Percentiles rank a stretch among this genome's conserved stretches.
Conservation (phyloP, 1,140 invertebrate genomes). For the Magallana ariakensis region DNA sequence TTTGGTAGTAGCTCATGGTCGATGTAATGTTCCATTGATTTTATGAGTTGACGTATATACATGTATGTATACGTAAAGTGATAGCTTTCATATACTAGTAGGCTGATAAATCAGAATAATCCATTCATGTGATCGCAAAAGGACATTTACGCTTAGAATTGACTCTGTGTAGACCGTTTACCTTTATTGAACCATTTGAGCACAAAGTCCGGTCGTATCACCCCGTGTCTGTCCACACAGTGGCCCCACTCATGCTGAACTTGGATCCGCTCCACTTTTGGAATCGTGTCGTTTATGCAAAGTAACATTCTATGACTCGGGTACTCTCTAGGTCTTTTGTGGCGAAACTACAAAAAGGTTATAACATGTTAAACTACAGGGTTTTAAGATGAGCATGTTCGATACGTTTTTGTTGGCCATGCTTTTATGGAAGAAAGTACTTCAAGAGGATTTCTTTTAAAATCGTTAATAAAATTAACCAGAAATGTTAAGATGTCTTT, state of each 20-base stretch:
- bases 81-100: no score
- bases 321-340: constrained; percentile 45
- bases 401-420: background rate
- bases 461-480: background rate
- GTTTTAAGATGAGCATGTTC: background rate
- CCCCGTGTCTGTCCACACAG: constrained; percentile 43
- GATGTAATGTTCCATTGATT: no score
- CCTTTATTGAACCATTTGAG: constrained; percentile 56
- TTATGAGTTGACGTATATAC: no score
- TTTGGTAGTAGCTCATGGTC: no score
- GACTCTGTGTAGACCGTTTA: background rate
- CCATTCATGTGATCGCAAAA: no score
- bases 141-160: no score
- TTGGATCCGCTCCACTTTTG: constrained; percentile 46
- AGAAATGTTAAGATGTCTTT: no score
- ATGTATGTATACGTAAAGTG: no score
- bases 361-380: background rate
- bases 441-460: background rate
- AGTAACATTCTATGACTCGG: constrained; percentile 53
- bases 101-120: no score
- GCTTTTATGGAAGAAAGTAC: background rate
- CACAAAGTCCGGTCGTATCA: constrained; percentile 50
- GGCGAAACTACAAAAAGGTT: constrained; percentile 40
- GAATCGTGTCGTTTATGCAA: constrained; percentile 41
- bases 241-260: constrained; percentile 52